Conservation (phyloP, 2,113 vertebrate species). For the Phaethornis superciliosus region DNA sequence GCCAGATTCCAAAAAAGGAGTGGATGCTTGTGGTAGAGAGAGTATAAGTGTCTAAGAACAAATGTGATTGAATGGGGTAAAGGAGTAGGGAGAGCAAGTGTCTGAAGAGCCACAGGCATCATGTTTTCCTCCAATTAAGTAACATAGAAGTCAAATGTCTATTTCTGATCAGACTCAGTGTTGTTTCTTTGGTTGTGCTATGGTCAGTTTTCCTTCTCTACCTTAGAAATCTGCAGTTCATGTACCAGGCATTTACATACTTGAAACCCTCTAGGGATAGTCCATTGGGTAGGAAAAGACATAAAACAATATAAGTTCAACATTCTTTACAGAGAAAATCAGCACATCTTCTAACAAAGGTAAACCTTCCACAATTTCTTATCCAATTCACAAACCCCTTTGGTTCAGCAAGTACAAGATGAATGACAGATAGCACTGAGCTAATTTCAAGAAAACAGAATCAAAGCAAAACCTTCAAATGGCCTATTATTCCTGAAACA, state of each 20-base stretch:
- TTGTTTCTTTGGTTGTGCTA: neutral
- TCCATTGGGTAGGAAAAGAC: neutral
- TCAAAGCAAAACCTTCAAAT: neutral
- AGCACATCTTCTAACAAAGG: conserved; percentile 18
- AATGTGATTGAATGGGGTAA: neutral
- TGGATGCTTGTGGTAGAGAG: neutral
- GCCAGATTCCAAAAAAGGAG: neutral
- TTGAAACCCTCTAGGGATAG: neutral
- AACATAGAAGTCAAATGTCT: neutral
- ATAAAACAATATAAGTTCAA: conserved; percentile 39
- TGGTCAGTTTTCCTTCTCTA: neutral
- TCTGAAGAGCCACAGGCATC: neutral
- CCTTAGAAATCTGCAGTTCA: neutral
- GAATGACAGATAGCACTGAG: conserved; percentile 2
- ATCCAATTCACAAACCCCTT: conserved; percentile 16
- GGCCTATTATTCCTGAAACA: neutral
- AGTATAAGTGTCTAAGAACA: neutral
- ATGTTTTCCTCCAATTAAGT: neutral
- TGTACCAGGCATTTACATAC: neutral
- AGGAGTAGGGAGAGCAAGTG: neutral
- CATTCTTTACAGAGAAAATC: conserved; percentile 31
- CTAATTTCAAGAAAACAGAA: neutral
- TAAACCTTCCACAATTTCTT: conserved; percentile 28
- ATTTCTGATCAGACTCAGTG: neutral
- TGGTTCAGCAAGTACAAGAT: neutral